Conservation (phyloP, 92 coral and sea anemone genomes). For the Diadumene lineata region DNA sequence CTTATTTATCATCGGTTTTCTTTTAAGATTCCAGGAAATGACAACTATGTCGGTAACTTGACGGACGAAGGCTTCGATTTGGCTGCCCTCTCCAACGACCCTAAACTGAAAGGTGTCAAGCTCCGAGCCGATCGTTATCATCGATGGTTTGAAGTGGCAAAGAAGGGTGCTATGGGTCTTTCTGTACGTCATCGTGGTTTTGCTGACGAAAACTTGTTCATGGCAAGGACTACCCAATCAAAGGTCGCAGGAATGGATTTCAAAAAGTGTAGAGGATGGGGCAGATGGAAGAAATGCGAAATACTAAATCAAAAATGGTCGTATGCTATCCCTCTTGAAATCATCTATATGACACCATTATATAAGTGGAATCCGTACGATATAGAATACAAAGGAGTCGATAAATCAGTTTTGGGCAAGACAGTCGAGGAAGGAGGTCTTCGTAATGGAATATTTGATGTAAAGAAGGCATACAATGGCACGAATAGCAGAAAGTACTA, state of each 20-base stretch:
- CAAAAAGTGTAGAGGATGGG: not conserved
- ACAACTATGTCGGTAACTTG: constrained; percentile 61
- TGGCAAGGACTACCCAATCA: constrained; percentile 74
- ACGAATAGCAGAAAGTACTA: constrained; percentile 55
- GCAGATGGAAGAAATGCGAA: constrained; percentile 23
- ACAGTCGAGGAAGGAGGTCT: constrained; percentile 47
- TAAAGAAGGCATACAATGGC: constrained; percentile 57
- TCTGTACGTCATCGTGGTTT: constrained; percentile 62
- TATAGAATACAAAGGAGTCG: constrained; percentile 67
- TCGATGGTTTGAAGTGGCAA: constrained; percentile 57
- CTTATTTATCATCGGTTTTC: no score
- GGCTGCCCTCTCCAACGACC: constrained; percentile 38
- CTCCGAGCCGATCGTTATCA: constrained; percentile 57
- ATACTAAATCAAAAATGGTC: constrained; percentile 59
- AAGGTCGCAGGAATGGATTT: constrained; percentile 57
- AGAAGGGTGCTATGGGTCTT: constrained; percentile 62
- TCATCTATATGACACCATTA: constrained; percentile 72
- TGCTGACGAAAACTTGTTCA: constrained; percentile 64
- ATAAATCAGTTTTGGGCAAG: constrained; percentile 28
- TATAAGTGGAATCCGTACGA: constrained; percentile 76
- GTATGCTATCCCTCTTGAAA: constrained; percentile 82
- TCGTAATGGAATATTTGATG: constrained; percentile 39
- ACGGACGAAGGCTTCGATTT: constrained; percentile 53
- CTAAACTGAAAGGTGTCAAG: constrained; percentile 23
- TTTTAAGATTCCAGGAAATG: constrained; percentile 64